A percentile compares a stretch with the other conserved stretches of the same genome.
phyloP scores from a whole-genome alignment of 2,888 invertebrate species.

The Sialis lutaria region DNA sequence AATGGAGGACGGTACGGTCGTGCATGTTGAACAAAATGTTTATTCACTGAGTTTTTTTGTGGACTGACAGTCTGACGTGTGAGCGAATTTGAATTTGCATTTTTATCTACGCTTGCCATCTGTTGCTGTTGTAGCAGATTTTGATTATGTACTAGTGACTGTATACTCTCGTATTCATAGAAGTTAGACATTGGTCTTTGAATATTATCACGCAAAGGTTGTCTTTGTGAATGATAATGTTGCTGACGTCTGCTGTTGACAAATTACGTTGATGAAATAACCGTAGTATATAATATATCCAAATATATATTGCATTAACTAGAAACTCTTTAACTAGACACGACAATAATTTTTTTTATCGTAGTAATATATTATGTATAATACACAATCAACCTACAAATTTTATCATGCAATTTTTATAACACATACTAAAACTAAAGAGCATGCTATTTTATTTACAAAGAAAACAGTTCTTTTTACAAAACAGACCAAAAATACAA shows the following conservation, averaged over 20 bases:
- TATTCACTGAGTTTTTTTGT: slow-evolving; percentile 1
- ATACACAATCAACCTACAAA: too few relatives aligned
- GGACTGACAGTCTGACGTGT: slow-evolving; percentile 6
- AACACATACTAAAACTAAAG: too few relatives aligned
- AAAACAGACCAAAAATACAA: too few relatives aligned
- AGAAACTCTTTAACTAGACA: too few relatives aligned
- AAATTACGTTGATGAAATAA: background rate
- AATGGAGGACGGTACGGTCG: slow-evolving; percentile 7
- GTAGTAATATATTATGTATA: too few relatives aligned
- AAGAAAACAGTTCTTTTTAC: too few relatives aligned
- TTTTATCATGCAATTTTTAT: too few relatives aligned
- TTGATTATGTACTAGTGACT: slow-evolving; percentile 32
- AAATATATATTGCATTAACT: too few relatives aligned
- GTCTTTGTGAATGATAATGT: slow-evolving; percentile 45
- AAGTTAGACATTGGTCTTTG: slow-evolving; percentile 63
- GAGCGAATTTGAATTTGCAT: slow-evolving; percentile 9
- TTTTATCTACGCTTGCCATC: slow-evolving; percentile 6
- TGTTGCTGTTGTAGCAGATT: slow-evolving; percentile 14
- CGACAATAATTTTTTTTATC: too few relatives aligned
- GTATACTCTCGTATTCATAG: slow-evolving; percentile 70
- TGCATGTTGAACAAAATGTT: slow-evolving; percentile 9
- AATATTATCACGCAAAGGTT: slow-evolving; percentile 25
- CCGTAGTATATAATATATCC: too few relatives aligned
- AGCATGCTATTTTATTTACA: too few relatives aligned
- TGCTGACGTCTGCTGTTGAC: slow-evolving; percentile 43